These are phyloP conservation scores for Xylocopa sonorina DNA, from an alignment of 1,140 invertebrate genomes.

Conservation along the genomic window DNA sequence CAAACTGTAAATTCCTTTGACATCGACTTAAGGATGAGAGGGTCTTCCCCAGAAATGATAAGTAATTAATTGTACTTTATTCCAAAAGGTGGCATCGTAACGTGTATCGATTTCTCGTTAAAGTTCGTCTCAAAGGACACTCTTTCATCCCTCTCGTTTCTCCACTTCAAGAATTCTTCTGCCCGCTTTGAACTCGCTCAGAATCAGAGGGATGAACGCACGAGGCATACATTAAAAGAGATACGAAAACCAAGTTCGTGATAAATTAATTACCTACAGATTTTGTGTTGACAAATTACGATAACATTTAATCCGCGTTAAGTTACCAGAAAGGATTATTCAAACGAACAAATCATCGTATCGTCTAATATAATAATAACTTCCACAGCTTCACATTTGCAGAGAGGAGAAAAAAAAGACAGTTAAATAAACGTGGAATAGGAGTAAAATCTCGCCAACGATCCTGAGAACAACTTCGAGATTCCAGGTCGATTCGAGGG, in stretches of 20 bases:
- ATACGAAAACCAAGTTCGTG: neutral
- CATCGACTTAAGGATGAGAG: neutral
- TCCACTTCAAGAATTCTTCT: neutral
- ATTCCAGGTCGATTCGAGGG: constrained; percentile 47
- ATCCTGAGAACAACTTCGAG: constrained; percentile 33
- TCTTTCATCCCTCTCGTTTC: neutral
- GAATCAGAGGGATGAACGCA: constrained; percentile 1
- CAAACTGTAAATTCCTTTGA: neutral
- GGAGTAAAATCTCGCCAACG: constrained; percentile 1
- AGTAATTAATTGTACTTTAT: constrained; percentile 19
- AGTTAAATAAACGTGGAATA: too few species aligned
- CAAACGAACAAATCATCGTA: neutral
- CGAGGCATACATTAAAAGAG: neutral
- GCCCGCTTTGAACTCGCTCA: neutral
- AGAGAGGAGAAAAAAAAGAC: neutral
- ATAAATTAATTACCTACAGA: constrained; percentile 5
- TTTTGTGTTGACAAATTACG: too few species aligned
- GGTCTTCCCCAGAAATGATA: constrained; percentile 1
- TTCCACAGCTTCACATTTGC: too few species aligned
- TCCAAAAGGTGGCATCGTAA: constrained; percentile 12
- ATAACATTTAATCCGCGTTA: too few species aligned
- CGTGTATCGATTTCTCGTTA: constrained; percentile 24
- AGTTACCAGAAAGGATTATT: too few species aligned
- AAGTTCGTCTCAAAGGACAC: constrained; percentile 15
- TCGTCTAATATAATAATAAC: neutral